These are phyloP conservation scores for Enteromius paludinosus DNA, from an alignment of 2,797 vertebrate genomes.

Conservation along the genomic window DNA sequence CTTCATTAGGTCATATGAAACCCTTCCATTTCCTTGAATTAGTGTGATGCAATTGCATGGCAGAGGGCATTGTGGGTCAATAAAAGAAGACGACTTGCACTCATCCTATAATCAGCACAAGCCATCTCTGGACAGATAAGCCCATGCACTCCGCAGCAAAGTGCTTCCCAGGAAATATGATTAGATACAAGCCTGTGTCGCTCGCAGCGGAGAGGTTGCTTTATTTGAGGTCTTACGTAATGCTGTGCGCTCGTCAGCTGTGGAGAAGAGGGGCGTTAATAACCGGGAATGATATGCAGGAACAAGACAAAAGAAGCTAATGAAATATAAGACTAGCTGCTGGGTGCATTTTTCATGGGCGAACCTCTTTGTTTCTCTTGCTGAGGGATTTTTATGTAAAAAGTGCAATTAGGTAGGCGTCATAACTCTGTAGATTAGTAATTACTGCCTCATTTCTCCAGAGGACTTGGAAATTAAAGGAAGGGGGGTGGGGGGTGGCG, in stretches of 20 bases:
- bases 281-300: constrained; percentile 53
- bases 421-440: constrained; percentile 67
- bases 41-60: constrained; percentile 44
- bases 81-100: constrained; percentile 42
- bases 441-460: constrained; percentile 63
- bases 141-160: constrained; percentile 24
- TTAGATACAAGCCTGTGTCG: constrained; percentile 49
- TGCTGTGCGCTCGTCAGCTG: constrained; percentile 58
- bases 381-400: constrained; percentile 64
- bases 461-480: constrained; percentile 46
- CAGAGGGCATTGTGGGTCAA: constrained; percentile 44
- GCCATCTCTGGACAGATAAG: constrained; percentile 44
- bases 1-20: constrained; percentile 52
- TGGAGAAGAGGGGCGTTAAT: constrained; percentile 61
- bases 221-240: constrained; percentile 59
- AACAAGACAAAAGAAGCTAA: constrained; percentile 64
- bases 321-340: constrained; percentile 66
- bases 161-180: constrained; percentile 44
- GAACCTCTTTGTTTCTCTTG: constrained; percentile 62
- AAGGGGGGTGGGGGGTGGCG: not conserved
- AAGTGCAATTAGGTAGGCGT: constrained; percentile 70
- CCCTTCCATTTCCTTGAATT: constrained; percentile 42
- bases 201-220: constrained; percentile 28
- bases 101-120: constrained; percentile 43
- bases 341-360: constrained; percentile 61